Conservation (phyloP, 2,113 vertebrate genomes). For the Pteronura brasiliensis region DNA sequence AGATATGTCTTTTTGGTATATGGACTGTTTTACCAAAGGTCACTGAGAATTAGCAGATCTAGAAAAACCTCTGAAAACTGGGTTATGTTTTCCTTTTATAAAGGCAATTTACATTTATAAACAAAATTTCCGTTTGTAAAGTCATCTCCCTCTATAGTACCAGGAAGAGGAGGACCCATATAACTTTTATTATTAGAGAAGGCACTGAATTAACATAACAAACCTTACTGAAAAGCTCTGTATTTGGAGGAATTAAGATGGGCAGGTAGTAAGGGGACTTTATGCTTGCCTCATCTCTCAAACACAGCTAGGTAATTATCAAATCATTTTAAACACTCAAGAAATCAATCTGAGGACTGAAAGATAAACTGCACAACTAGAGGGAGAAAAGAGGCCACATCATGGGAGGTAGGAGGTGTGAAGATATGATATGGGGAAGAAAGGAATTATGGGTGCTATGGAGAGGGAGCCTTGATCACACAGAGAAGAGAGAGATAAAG, state of each 20-base stretch:
- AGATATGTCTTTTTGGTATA: background rate
- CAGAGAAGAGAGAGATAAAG: background rate
- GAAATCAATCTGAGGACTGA: background rate
- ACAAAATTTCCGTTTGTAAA: background rate
- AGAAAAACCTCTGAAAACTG: background rate
- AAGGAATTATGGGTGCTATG: background rate
- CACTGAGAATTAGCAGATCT: background rate
- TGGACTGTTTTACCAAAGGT: background rate
- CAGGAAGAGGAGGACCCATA: background rate
- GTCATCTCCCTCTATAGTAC: background rate
- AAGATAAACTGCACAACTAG: background rate
- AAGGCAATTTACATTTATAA: background rate
- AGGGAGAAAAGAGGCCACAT: background rate
- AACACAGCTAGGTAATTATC: background rate
- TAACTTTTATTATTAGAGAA: background rate
- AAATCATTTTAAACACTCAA: background rate
- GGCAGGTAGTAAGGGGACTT: background rate
- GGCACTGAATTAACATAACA: background rate
- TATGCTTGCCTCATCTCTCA: background rate
- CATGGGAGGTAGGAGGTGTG: background rate
- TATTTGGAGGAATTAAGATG: background rate
- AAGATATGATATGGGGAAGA: background rate
- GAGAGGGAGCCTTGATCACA: background rate
- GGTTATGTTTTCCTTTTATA: background rate
- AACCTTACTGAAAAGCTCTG: background rate